Evolutionary conservation across 2,888 invertebrate species (phyloP), one percentile per base, ranked within the genome.

Genomic region (Diaprepes abbreviatus): DNA sequence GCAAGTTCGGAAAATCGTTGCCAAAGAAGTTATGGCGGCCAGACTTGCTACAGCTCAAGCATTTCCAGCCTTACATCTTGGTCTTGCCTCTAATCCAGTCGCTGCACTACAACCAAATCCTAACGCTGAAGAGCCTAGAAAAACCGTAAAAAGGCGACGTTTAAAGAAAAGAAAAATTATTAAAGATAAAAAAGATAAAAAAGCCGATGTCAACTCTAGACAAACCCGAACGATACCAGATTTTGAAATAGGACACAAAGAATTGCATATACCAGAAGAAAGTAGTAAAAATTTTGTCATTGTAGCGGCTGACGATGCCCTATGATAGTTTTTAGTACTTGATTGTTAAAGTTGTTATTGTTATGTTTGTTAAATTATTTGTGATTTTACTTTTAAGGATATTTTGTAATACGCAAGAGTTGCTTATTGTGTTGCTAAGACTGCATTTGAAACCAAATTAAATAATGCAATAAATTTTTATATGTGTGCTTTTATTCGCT

Each of bases 231-330:
- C 31, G 5, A n/a, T 43, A 6, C 33, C 45, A 24, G 50, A 40
- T 16, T 12, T 21, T 14, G 14, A 14, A 19, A 24, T 16, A 7
- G 19, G 50, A 21, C 58, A 50, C 35, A 58, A 43, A 36, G 24
- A 59, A 52, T 14, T 24, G 7, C 40, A 38, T 9, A 36, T 67
- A 36, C 57, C 71, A 14, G 59, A 58, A 28, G 67, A 63, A 58
- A 67, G 64, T 38, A 71, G 64, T 64, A 36, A 66, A 14, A 58
- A 40, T 16, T 71, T 71, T 38, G 57, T 71, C 35, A 71, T 71
- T 45, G 67, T 71, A 7, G 71, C 71, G 2, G 71, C 71, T 3
- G 71, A 71, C n/a, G 63, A 69, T 38, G 31, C 17, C 3, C 1
- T n/a, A 3, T 55, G 45, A 43, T 48, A 24, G 19, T 16, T 45